Percentiles rank a stretch among this genome's conserved stretches.
Conservation (phyloP, 2,797 vertebrate species). For the Salarias fasciatus region DNA sequence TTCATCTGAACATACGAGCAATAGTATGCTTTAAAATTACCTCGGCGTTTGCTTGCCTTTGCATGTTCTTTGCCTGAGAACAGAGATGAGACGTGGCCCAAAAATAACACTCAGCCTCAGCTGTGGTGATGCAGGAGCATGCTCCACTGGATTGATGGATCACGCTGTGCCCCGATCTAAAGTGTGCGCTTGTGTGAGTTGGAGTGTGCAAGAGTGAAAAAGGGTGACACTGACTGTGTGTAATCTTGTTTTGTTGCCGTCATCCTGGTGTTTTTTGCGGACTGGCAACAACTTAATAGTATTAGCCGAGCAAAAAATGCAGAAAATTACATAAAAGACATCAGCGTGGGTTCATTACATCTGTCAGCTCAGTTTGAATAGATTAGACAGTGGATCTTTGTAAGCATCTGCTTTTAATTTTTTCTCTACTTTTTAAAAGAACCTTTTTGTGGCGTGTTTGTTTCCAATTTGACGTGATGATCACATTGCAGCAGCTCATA, state of each 20-base stretch:
- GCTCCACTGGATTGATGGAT: conserved; percentile 68
- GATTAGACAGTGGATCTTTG: conserved; percentile 11
- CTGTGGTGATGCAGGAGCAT: conserved; percentile 64
- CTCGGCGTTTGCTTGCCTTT: conserved; percentile 40
- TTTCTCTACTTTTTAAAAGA: neutral
- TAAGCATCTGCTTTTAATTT: conserved; percentile 12
- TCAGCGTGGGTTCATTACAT: conserved; percentile 8
- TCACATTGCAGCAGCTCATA: conserved; percentile 26
- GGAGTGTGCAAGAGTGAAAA: neutral
- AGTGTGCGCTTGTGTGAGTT: conserved; percentile 46
- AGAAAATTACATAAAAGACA: conserved; percentile 14
- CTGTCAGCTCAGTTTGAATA: conserved; percentile 5
- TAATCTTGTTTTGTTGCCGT: conserved; percentile 36
- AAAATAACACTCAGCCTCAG: conserved; percentile 78
- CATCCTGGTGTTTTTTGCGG: conserved; percentile 34
- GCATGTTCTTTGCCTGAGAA: conserved; percentile 66
- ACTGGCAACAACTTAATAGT: conserved; percentile 22
- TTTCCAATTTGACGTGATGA: conserved; percentile 34
- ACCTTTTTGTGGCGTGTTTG: neutral
- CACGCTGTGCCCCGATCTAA: conserved; percentile 62
- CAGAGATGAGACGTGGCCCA: conserved; percentile 67
- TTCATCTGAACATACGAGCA: conserved; percentile 17
- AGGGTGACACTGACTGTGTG: conserved; percentile 10
- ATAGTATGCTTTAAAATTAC: too few species aligned
- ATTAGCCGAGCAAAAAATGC: conserved; percentile 21